phyloP scores from a whole-genome alignment of 2,888 invertebrate genomes.

The Geotrupes spiniger region DNA sequence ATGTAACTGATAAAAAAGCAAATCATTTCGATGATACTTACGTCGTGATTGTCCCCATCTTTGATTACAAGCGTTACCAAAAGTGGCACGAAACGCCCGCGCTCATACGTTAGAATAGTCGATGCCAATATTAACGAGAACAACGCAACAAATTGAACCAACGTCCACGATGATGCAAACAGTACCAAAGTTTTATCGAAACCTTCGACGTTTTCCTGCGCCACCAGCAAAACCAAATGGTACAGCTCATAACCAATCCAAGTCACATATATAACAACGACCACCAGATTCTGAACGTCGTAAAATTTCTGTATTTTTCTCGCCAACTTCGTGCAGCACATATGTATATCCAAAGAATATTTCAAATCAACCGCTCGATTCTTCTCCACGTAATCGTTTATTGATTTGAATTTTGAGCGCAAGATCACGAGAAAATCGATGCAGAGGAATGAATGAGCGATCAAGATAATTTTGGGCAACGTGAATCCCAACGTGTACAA shows the following conservation, averaged over 20 bases:
- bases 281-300: slow-evolving; percentile 10
- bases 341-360: too few species aligned
- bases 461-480: slow-evolving; percentile 18
- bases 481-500: slow-evolving; percentile 19
- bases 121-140: slow-evolving; percentile 8
- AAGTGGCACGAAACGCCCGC: slow-evolving; percentile 8
- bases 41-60: slow-evolving; percentile 5
- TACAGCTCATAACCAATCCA: slow-evolving; percentile 21
- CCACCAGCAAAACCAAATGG: slow-evolving; percentile 17
- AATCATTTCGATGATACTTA: too few species aligned
- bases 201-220: slow-evolving; percentile 10
- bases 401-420: slow-evolving; percentile 1
- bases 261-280: slow-evolving; percentile 13
- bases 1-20: too few species aligned
- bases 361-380: too few species aligned
- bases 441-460: slow-evolving; percentile 15
- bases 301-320: slow-evolving; percentile 11
- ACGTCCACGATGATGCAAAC: slow-evolving; percentile 11
- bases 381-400: slow-evolving; percentile 9
- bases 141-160: slow-evolving; percentile 7
- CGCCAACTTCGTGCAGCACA: too few species aligned
- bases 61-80: slow-evolving; percentile 13
- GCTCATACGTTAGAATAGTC: slow-evolving; percentile 8
- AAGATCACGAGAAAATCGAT: slow-evolving; percentile 11
- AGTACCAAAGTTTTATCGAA: slow-evolving; percentile 13